Evolutionary conservation across 2,113 vertebrate species (phyloP).

Genomic region (Polypterus bichir): DNA sequence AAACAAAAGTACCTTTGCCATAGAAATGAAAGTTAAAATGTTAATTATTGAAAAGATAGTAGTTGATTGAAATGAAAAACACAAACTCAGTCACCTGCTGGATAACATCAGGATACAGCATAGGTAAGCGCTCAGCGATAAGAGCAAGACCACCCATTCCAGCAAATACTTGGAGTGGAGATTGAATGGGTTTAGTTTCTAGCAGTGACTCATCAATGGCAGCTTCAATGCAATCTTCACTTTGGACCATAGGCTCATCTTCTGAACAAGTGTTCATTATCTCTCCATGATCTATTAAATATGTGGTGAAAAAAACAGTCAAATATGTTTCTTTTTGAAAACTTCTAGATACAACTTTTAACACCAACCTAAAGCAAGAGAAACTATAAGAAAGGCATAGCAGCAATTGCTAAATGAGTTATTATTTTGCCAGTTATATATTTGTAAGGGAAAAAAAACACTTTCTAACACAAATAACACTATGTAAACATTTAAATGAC

Average conservation of each 20-base stretch:
- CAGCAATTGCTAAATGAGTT: not conserved
- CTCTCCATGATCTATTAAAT: conserved; percentile 72
- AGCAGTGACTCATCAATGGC: conserved; percentile 81
- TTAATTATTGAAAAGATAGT: too few species aligned
- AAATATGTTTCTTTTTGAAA: too few species aligned
- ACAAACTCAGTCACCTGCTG: conserved; percentile 70
- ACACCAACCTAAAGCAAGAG: not conserved
- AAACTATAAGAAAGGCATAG: conserved; percentile 1
- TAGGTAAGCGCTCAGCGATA: conserved; percentile 89
- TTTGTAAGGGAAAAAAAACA: too few species aligned
- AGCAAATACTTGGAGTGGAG: conserved; percentile 92
- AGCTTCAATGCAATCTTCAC: conserved; percentile 78
- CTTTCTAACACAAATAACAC: too few species aligned
- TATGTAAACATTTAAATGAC: too few species aligned
- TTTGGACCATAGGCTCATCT: conserved; percentile 74
- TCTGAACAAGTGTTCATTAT: conserved; percentile 76
- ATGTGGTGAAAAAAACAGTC: conserved; percentile 1
- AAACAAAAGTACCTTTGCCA: too few species aligned
- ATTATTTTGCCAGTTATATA: too few species aligned
- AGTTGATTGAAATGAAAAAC: not conserved
- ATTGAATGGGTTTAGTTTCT: conserved; percentile 89
- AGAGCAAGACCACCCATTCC: conserved; percentile 95
- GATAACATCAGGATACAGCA: conserved; percentile 96
- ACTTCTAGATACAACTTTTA: not conserved
- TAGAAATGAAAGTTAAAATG: too few species aligned